These are phyloP conservation scores for Phalacrocorax carbo DNA, from an alignment of 2,113 vertebrate species.

Conservation along the genomic window DNA sequence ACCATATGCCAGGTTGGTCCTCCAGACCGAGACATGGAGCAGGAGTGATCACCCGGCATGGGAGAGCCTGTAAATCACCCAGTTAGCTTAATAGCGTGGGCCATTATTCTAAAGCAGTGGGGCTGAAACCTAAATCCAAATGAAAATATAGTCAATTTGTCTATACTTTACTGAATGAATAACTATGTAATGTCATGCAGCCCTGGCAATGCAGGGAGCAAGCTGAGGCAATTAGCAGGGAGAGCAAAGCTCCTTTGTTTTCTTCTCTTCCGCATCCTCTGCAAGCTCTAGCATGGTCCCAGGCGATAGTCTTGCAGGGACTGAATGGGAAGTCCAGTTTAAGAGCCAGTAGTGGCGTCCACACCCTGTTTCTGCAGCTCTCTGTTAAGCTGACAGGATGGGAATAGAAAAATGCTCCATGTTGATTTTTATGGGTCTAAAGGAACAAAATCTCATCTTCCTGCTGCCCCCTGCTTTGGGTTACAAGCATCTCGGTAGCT, in stretches of 20 bases:
- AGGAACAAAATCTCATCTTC: background rate
- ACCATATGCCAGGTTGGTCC: slow-evolving; percentile 27
- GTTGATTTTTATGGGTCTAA: background rate
- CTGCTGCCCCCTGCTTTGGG: background rate
- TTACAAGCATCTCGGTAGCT: background rate
- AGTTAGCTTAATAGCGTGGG: slow-evolving; percentile 54
- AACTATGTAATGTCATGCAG: slow-evolving; percentile 64
- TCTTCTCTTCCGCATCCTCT: background rate
- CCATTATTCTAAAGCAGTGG: slow-evolving; percentile 77
- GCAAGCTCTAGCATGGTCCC: background rate
- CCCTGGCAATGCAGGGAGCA: background rate
- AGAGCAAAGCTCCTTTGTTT: background rate
- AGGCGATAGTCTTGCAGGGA: background rate
- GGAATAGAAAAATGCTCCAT: background rate
- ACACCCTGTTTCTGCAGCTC: background rate
- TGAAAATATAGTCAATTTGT: slow-evolving; percentile 70
- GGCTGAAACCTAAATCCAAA: slow-evolving; percentile 70
- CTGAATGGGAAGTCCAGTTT: background rate
- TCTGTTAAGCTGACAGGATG: background rate
- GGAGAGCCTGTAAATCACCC: slow-evolving; percentile 64
- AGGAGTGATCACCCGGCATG: background rate
- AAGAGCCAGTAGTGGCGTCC: background rate
- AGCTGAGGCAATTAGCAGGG: background rate
- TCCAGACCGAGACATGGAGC: background rate
- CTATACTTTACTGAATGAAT: slow-evolving; percentile 70